phyloP scores from a whole-genome alignment of 2,113 vertebrate species.

The Hemiprocne comata region DNA sequence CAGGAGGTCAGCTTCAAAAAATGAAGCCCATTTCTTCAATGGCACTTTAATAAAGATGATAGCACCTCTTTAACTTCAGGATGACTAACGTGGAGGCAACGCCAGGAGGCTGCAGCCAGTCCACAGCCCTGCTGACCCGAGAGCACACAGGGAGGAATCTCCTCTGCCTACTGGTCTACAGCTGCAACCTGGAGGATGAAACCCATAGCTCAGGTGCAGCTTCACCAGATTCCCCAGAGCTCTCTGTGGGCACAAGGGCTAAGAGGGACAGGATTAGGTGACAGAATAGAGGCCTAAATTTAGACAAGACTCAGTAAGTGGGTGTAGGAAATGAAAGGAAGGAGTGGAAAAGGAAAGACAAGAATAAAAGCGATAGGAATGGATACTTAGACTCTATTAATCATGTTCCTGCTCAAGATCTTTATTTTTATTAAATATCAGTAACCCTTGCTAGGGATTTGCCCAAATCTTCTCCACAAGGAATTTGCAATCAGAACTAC shows the following conservation, averaged over 20 bases:
- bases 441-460: neutral
- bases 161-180: neutral
- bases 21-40: conserved; percentile 12
- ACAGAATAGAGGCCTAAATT: neutral
- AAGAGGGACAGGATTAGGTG: neutral
- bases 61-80: conserved; percentile 1
- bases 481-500: neutral
- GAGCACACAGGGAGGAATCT: neutral
- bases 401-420: neutral
- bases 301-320: neutral
- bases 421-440: neutral
- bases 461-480: neutral
- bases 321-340: neutral
- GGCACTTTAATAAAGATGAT: conserved; percentile 26
- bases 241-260: neutral
- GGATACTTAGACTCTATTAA: neutral
- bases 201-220: neutral
- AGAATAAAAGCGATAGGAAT: neutral
- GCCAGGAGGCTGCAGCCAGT: neutral
- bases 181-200: neutral
- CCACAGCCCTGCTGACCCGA: neutral
- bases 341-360: neutral
- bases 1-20: neutral
- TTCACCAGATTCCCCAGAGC: neutral
- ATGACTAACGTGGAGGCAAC: conserved; percentile 23